phyloP scores from a whole-genome alignment of 2,797 vertebrate genomes.

The Molossus alvarezi region DNA sequence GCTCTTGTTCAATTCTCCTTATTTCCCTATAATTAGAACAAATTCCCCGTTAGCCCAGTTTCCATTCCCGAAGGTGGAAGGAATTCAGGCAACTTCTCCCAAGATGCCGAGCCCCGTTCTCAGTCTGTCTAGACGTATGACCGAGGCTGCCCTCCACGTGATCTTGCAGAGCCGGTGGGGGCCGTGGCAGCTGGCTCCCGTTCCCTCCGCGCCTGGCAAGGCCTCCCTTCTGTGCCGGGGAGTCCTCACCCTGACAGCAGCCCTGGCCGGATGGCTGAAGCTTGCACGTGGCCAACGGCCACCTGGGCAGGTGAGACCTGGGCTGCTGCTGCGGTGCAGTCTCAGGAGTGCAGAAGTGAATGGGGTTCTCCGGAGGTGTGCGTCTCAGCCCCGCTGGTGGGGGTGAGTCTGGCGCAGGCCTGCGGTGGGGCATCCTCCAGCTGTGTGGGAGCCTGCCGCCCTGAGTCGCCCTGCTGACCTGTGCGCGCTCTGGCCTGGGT shows the following conservation, averaged over 20 bases:
- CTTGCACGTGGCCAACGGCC: conserved; percentile 33
- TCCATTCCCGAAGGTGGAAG: conserved; percentile 85
- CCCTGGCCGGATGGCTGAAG: background rate
- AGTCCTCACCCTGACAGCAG: background rate
- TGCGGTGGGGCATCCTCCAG: background rate
- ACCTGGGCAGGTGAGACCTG: background rate
- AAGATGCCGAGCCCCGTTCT: conserved; percentile 75
- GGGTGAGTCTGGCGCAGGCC: background rate
- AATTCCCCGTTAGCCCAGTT: conserved; percentile 82
- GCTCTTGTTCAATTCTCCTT: conserved; percentile 81
- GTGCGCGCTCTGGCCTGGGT: background rate
- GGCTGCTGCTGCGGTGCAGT: background rate
- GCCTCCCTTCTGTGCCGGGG: background rate
- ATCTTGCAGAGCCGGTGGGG: conserved; percentile 45
- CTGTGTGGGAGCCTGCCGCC: background rate
- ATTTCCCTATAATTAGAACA: conserved; percentile 84
- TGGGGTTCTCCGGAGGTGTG: background rate
- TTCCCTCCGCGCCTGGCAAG: conserved; percentile 72
- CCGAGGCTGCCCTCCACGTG: conserved; percentile 65
- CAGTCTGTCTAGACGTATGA: conserved; percentile 84
- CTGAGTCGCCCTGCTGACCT: background rate
- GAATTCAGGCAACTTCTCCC: conserved; percentile 85
- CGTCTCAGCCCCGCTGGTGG: background rate
- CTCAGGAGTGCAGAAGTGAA: background rate
- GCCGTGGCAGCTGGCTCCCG: conserved; percentile 67